Conservation (phyloP, 2,888 invertebrate species). For the Cistogaster globosa region DNA sequence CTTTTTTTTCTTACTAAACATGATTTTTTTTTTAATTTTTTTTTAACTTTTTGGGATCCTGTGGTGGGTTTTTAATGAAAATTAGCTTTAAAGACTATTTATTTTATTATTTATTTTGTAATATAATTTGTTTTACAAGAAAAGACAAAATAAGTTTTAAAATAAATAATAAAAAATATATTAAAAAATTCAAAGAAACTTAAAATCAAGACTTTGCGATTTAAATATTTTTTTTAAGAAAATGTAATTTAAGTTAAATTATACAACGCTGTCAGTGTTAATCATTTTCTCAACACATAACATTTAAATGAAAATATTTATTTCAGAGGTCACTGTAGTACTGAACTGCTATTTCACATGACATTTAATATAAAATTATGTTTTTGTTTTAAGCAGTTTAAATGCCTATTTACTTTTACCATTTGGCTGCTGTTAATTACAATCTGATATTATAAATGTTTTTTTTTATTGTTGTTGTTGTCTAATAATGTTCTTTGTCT, state of each 20-base stretch:
- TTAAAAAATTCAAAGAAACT: conserved; percentile 10
- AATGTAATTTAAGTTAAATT: too few species aligned
- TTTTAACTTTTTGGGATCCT: conserved; percentile 9
- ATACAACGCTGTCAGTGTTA: too few species aligned
- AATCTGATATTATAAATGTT: conserved; percentile 32
- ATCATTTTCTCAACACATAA: not conserved
- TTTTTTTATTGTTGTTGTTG: conserved; percentile 16
- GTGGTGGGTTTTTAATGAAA: conserved; percentile 31
- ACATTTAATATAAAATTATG: conserved; percentile 29
- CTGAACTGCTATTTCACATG: conserved; percentile 41
- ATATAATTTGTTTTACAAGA: not conserved
- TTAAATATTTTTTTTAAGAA: too few species aligned
- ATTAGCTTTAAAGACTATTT: conserved; percentile 2
- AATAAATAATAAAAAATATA: conserved; percentile 19
- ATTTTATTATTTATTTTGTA: not conserved
- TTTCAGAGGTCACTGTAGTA: conserved; percentile 33
- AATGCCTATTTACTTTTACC: conserved; percentile 40
- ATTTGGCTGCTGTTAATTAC: conserved; percentile 63
- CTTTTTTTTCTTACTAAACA: not conserved
- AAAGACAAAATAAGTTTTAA: not conserved
- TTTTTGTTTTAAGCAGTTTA: not conserved
- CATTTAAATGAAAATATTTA: conserved; percentile 37
- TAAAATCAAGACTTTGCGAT: conserved; percentile 11
- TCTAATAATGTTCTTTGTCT: not conserved
- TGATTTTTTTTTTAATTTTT: not conserved